phyloP scores from a whole-genome alignment of 2,797 vertebrate genomes.

The Galagoides demidoff region DNA sequence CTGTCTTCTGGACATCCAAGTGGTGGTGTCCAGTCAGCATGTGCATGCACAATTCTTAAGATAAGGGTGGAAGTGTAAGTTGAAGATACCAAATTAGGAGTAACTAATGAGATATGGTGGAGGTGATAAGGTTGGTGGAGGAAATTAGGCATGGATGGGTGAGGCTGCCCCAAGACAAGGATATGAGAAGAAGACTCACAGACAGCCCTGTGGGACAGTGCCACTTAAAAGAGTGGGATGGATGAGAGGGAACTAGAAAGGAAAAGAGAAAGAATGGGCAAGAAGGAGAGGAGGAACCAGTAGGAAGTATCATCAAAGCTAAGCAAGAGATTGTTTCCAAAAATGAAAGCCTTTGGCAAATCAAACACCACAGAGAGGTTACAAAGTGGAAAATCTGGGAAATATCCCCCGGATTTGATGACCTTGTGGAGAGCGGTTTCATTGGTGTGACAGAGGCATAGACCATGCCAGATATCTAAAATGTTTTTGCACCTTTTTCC shows the following conservation, averaged over 20 bases:
- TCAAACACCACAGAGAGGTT: not conserved
- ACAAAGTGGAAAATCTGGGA: not conserved
- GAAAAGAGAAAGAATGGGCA: not conserved
- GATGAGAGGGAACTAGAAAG: not conserved
- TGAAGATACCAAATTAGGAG: not conserved
- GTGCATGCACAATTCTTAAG: not conserved
- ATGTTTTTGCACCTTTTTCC: not conserved
- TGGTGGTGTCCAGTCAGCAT: not conserved
- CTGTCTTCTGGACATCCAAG: not conserved
- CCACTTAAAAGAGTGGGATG: not conserved
- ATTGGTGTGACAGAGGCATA: not conserved
- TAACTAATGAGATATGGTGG: not conserved
- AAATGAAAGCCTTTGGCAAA: not conserved
- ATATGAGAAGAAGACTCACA: not conserved
- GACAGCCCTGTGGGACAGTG: not conserved
- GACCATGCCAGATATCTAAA: not conserved
- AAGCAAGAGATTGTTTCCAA: not conserved
- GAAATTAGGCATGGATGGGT: fast-evolving
- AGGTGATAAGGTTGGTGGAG: not conserved
- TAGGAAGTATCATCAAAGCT: not conserved
- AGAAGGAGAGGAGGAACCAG: not conserved
- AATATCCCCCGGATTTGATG: not conserved
- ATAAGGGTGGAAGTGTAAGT: not conserved
- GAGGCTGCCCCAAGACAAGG: not conserved
- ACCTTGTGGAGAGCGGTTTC: not conserved